phyloP scores from a whole-genome alignment of 2,888 invertebrate species.

The Julus scandinavius region DNA sequence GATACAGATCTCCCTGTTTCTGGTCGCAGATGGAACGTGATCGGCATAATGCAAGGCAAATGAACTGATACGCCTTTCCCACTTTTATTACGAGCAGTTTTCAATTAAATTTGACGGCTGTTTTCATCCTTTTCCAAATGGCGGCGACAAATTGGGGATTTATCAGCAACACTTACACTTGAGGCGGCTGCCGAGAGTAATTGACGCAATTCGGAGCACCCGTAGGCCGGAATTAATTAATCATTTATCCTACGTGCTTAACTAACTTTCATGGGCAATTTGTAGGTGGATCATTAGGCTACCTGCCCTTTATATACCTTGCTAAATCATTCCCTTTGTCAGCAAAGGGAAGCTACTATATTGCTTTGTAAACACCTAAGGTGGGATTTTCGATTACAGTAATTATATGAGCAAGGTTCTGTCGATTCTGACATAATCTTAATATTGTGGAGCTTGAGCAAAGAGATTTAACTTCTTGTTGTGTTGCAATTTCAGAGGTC shows the following conservation, averaged over 20 bases:
- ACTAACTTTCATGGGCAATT: background rate
- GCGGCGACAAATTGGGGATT: background rate
- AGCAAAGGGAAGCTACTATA: too few species aligned
- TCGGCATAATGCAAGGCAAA: slow-evolving; percentile 7
- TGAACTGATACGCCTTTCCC: background rate
- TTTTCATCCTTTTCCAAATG: background rate
- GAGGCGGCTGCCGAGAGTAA: background rate
- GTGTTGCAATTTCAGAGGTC: slow-evolving; percentile 62
- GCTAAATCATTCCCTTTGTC: too few species aligned
- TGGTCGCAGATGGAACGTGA: slow-evolving; percentile 15
- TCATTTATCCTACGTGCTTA: background rate
- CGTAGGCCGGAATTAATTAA: background rate
- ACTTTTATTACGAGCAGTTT: background rate
- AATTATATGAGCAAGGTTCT: too few species aligned
- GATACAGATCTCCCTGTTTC: background rate
- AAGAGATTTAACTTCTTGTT: background rate
- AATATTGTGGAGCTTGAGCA: too few species aligned
- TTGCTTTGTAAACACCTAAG: too few species aligned
- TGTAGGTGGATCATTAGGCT: too few species aligned
- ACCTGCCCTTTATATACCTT: too few species aligned
- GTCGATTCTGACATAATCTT: too few species aligned
- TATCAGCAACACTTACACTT: background rate
- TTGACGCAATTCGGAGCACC: background rate
- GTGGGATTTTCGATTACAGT: too few species aligned
- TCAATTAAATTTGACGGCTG: slow-evolving; percentile 38